These are phyloP conservation scores for Cantharis flavilabris DNA, from an alignment of 2,888 invertebrate species.

Conservation along the genomic window DNA sequence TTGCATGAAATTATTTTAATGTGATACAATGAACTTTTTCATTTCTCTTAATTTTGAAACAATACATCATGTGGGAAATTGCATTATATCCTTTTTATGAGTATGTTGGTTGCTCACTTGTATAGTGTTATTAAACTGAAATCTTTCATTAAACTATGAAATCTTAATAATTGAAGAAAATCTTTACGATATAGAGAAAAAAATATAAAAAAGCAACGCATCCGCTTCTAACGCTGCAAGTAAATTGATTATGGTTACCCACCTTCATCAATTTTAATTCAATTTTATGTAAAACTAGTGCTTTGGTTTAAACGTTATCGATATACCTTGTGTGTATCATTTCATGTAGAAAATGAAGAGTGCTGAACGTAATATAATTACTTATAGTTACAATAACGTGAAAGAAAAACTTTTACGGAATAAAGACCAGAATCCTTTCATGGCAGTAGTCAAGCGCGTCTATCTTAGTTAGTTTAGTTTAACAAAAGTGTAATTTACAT, in stretches of 20 bases:
- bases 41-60: too few relatives aligned
- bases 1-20: too few relatives aligned
- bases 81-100: too few relatives aligned
- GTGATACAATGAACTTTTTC: too few relatives aligned
- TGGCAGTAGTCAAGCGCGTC: not conserved
- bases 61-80: too few relatives aligned
- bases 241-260: not conserved
- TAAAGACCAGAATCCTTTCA: not conserved
- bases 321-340: not conserved
- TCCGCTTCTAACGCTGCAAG: not conserved
- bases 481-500: slow-evolving; percentile 1
- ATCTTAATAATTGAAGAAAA: not conserved
- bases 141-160: too few relatives aligned
- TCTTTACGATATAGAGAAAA: not conserved
- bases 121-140: not conserved
- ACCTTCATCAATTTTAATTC: not conserved
- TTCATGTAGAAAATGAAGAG: not conserved
- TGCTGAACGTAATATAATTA: not conserved
- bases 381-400: not conserved
- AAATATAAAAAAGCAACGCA: not conserved
- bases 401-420: not conserved
- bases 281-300: not conserved
- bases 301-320: not conserved
- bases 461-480: not conserved
- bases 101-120: too few relatives aligned